phyloP scores from a whole-genome alignment of 2,113 vertebrate species.

The Mustelus asterias region DNA sequence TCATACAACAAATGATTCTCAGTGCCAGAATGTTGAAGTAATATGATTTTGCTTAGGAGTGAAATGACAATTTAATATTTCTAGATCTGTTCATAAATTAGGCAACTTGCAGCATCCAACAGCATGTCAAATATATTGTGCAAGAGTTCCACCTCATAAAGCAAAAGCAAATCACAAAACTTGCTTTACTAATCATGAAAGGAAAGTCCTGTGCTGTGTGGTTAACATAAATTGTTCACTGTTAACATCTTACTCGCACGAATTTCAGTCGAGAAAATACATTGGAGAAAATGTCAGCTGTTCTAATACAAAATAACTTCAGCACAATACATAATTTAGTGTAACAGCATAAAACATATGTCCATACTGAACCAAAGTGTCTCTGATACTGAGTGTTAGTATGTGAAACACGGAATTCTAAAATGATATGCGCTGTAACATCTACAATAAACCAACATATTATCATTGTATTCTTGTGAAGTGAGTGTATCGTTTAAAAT shows the following conservation, averaged over 20 bases:
- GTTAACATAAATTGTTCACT: not conserved
- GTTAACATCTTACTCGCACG: not conserved
- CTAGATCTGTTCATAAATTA: not conserved
- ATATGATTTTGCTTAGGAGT: not conserved
- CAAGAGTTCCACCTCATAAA: not conserved
- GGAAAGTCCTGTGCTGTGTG: not conserved
- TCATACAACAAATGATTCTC: not conserved
- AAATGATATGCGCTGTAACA: not conserved
- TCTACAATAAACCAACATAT: not conserved
- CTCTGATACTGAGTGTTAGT: not conserved
- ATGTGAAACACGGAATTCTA: not conserved
- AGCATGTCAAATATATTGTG: not conserved
- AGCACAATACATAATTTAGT: slow-evolving; percentile 15
- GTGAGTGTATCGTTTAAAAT: not conserved
- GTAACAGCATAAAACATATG: slow-evolving; percentile 7
- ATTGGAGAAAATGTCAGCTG: not conserved
- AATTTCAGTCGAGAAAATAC: not conserved
- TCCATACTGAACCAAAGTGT: not conserved
- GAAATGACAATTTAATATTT: not conserved
- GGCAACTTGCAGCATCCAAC: not conserved
- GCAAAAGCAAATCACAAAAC: not conserved
- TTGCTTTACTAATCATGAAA: not conserved
- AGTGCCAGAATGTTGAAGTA: not conserved
- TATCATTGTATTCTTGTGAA: not conserved
- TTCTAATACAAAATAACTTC: not conserved